Base-by-base conservation (phyloP, 1,140 invertebrate genomes). In the Drosophila willistoni region DNA sequence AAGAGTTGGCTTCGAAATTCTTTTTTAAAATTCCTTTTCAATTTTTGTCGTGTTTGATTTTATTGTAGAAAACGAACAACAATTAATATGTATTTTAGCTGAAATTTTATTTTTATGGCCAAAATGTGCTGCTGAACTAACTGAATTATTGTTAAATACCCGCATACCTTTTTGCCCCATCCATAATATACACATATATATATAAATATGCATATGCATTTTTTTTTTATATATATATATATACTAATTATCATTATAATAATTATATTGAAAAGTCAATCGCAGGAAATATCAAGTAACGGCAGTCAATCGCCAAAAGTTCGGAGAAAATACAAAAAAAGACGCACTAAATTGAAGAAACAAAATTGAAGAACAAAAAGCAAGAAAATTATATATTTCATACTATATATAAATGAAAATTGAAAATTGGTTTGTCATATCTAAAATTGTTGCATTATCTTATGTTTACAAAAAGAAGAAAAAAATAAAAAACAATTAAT, bases 21-120 rank as follows among this genome's bases (percentile, higher is more conserved):
- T 36, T 51, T 51, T 51, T 51, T 51, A 51, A 51, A 71, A 60
- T 29, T 54, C 14, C 64, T 19, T 39, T 41, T 55, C 34, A 13
- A 51, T 51, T 51, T 51, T 51, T 51, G 17, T 51, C 44, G 9
- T 51, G 19, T 51, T 51, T 51, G 44, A 51, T 51, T 51, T 51
- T 22, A 51, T 9, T 51, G 17, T 51, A 51, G 19, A 22, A 9
- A 51, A 51, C 44, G 44, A 51, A 51, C 9, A 51, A 51, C 44
- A 22, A 19, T 22, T 51, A 51, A 51, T 29, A 29, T 51, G 44
- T 51, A 51, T 51, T 22, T 51, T 51, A 51, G 44, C 17, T 51
- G 44, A 51, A 51, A 51, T 51, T 51, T 51, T 22, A 51, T 51
- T 51, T 51, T 51, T 22, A 22, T 51, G 19, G 44, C 29, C 29